These are phyloP conservation scores for Pantherophis vulpinus DNA, from an alignment of 2,797 vertebrate genomes.

Conservation along the genomic window DNA sequence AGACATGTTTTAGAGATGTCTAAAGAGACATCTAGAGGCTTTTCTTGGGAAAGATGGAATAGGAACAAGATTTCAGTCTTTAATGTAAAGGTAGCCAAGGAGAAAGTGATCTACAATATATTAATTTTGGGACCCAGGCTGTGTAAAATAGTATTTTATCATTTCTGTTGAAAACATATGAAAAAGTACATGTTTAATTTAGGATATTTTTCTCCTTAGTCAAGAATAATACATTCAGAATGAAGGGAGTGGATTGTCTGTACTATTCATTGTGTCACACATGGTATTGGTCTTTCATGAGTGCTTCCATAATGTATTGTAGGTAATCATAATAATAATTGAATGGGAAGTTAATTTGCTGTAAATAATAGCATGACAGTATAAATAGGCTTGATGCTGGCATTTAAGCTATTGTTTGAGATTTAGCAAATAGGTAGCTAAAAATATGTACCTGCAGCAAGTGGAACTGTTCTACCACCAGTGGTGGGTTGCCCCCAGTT, in stretches of 20 bases:
- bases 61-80: not conserved
- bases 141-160: not conserved
- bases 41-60: not conserved
- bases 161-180: slow-evolving; percentile 31
- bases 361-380: slow-evolving; percentile 45
- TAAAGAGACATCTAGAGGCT: not conserved
- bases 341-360: slow-evolving; percentile 35
- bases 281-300: slow-evolving; percentile 34
- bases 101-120: not conserved
- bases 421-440: not conserved
- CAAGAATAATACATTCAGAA: slow-evolving; percentile 23
- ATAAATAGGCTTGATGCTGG: slow-evolving; percentile 5
- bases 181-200: slow-evolving; percentile 12
- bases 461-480: not conserved
- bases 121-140: not conserved
- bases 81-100: not conserved
- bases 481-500: no score
- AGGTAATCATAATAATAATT: slow-evolving; percentile 36
- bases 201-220: slow-evolving; percentile 12
- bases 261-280: slow-evolving; percentile 27
- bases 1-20: not conserved
- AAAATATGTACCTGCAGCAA: not conserved
- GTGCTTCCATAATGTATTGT: slow-evolving; percentile 40
- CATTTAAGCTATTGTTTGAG: not conserved
- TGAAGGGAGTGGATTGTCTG: slow-evolving; percentile 22